These are phyloP conservation scores for Autographa gamma DNA, from an alignment of 2,888 invertebrate genomes.

Conservation along the genomic window DNA sequence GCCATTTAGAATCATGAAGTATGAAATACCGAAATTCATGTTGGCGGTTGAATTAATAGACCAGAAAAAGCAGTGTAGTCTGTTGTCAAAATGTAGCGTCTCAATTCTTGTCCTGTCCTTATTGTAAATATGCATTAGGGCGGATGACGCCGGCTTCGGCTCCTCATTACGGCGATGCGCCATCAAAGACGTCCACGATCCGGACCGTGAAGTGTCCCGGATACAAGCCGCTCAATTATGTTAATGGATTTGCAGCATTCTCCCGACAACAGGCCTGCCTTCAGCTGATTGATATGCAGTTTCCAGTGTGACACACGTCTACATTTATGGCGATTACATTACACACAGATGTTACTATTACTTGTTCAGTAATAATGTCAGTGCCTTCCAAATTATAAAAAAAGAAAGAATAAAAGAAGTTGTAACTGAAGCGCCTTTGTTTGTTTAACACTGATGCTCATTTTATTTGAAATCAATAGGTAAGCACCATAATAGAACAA, in stretches of 20 bases:
- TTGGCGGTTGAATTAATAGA: constrained; percentile 68
- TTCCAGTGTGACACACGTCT: constrained; percentile 60
- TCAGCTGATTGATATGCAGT: constrained; percentile 76
- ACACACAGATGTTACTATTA: constrained; percentile 52
- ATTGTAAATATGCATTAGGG: constrained; percentile 84
- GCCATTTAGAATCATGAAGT: constrained; percentile 64
- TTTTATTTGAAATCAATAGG: constrained; percentile 82
- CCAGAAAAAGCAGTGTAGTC: constrained; percentile 68
- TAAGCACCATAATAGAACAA: constrained; percentile 71
- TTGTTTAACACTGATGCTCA: constrained; percentile 67
- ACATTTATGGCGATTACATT: constrained; percentile 65
- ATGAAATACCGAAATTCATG: constrained; percentile 68
- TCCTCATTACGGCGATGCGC: constrained; percentile 82
- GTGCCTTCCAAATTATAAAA: constrained; percentile 38
- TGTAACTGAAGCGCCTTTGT: constrained; percentile 40
- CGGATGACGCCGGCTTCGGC: constrained; percentile 73
- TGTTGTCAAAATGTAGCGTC: constrained; percentile 66
- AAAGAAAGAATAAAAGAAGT: constrained; percentile 39
- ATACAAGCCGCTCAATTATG: constrained; percentile 86
- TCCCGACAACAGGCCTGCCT: constrained; percentile 73
- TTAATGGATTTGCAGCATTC: constrained; percentile 82
- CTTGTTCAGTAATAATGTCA: constrained; percentile 38
- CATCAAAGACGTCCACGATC: constrained; percentile 82
- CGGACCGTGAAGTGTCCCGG: constrained; percentile 81
- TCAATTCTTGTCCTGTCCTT: constrained; percentile 65